Evolutionary conservation across 2,797 vertebrate species (phyloP).

Genomic region (Graptemys geographica): DNA sequence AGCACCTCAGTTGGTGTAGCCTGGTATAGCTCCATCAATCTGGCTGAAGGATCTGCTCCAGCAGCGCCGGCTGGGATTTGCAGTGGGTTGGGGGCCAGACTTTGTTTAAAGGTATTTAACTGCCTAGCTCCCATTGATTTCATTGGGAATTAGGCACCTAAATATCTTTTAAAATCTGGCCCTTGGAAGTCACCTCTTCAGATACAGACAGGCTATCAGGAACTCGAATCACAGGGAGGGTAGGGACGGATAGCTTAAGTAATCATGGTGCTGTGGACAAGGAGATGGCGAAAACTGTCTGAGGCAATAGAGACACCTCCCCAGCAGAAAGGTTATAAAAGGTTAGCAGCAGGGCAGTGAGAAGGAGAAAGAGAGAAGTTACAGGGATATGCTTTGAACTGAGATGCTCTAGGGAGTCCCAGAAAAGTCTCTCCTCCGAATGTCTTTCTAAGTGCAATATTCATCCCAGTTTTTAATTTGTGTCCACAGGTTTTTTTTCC

Average conservation of each 20-base stretch:
- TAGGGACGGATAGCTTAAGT: not conserved
- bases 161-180: not conserved
- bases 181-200: not conserved
- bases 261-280: not conserved
- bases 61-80: not conserved
- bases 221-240: no score
- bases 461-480: not conserved
- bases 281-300: not conserved
- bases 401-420: not conserved
- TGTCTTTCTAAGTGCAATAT: not conserved
- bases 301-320: not conserved
- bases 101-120: no score
- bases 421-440: not conserved
- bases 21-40: not conserved
- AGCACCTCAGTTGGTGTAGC: not conserved
- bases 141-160: not conserved
- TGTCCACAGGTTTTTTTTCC: not conserved
- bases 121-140: no score
- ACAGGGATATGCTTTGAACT: not conserved
- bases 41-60: not conserved
- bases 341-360: not conserved
- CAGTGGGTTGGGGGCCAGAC: not conserved
- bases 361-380: not conserved
- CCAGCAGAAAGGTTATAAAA: not conserved
- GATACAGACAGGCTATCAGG: not conserved